Evolutionary conservation across 1,140 invertebrate genomes (phyloP).

Genomic region (Colletes gigas): DNA sequence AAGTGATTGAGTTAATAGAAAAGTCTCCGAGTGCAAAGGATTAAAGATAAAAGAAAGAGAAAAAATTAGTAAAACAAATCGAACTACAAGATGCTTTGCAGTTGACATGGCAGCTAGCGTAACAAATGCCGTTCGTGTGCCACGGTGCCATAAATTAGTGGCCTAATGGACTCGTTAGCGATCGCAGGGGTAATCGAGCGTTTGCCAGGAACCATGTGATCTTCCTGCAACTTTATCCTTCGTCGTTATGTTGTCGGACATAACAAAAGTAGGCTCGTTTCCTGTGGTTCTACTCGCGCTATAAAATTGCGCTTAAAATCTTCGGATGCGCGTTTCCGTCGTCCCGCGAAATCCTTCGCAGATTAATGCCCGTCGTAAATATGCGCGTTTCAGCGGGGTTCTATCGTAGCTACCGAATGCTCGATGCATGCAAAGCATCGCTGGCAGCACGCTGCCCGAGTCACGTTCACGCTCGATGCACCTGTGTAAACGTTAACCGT

Average conservation of each 20-base stretch:
- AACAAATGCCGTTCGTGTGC: no score
- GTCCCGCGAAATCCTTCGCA: slow-evolving; percentile 19
- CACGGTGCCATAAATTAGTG: background rate
- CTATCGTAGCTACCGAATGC: slow-evolving; percentile 1
- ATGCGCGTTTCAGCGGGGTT: slow-evolving; percentile 30
- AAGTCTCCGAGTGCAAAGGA: no score
- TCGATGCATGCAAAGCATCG: slow-evolving; percentile 40
- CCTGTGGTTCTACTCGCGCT: slow-evolving; percentile 12
- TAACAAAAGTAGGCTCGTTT: background rate
- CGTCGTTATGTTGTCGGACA: background rate
- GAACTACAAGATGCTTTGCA: no score
- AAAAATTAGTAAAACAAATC: no score
- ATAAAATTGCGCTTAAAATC: slow-evolving; percentile 37
- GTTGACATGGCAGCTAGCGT: no score
- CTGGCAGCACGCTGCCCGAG: slow-evolving; percentile 8
- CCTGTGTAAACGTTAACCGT: slow-evolving; percentile 58
- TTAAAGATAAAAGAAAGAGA: no score
- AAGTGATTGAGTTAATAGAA: no score
- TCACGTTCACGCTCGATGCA: slow-evolving; percentile 56
- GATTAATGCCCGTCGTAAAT: slow-evolving; percentile 54
- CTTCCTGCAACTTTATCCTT: background rate
- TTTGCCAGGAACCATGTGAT: background rate
- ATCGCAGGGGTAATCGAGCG: background rate
- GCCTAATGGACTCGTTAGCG: background rate
- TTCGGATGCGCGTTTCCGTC: slow-evolving; percentile 32